These are phyloP conservation scores for Cephalotes varians DNA, from an alignment of 2,888 invertebrate species.

Conservation along the genomic window DNA sequence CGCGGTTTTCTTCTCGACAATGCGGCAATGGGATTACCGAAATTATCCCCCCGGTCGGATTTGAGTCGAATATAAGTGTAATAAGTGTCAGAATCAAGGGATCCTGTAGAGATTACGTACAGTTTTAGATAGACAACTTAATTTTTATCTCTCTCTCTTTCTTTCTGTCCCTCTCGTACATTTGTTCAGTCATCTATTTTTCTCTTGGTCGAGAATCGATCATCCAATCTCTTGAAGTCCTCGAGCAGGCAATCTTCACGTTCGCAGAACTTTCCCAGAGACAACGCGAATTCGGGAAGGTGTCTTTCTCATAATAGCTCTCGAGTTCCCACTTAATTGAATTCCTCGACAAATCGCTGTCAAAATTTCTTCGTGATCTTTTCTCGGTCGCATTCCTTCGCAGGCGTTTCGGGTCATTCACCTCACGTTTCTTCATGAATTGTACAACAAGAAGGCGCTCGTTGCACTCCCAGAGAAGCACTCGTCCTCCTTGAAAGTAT, in stretches of 20 bases:
- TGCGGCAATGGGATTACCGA: constrained; percentile 1
- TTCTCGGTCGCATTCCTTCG: neutral
- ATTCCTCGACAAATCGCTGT: neutral
- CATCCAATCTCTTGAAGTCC: neutral
- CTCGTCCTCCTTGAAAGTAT: neutral
- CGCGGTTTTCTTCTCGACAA: constrained; percentile 29
- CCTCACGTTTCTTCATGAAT: neutral
- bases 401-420: neutral
- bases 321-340: neutral
- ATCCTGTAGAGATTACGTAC: constrained; percentile 50
- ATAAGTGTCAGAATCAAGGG: neutral
- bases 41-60: constrained; percentile 39
- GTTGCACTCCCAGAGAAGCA: neutral
- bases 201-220: neutral
- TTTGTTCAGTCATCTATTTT: neutral
- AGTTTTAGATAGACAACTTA: constrained; percentile 25
- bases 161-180: constrained; percentile 17
- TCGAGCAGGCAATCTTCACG: neutral
- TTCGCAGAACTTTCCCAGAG: neutral
- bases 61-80: constrained; percentile 41
- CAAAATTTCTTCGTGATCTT: constrained; percentile 7
- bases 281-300: neutral
- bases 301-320: neutral
- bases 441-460: neutral
- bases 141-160: constrained; percentile 35